phyloP scores from a whole-genome alignment of 2,888 invertebrate genomes.

The Pristionchus mayeri region DNA sequence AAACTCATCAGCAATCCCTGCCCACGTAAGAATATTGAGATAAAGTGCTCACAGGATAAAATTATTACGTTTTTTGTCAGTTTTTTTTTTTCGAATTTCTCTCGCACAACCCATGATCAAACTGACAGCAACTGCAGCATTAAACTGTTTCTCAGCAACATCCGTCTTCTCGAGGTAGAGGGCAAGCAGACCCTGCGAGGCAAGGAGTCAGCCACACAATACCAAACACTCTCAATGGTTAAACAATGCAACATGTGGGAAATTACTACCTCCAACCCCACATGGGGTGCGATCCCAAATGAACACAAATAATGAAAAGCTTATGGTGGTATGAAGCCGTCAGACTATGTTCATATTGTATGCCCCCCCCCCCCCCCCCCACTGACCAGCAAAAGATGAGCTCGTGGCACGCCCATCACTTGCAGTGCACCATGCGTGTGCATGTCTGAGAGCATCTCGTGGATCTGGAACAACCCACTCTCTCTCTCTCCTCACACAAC shows the following conservation, averaged over 20 bases:
- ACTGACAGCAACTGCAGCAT: slow-evolving; percentile 29
- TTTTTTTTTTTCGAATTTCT: background rate
- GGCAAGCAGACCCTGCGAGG: slow-evolving; percentile 4
- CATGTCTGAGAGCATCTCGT: slow-evolving; percentile 27
- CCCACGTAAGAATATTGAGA: background rate
- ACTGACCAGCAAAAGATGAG: slow-evolving; percentile 30
- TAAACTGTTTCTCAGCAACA: slow-evolving; percentile 35
- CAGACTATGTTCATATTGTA: background rate
- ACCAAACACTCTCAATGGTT: background rate
- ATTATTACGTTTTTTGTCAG: background rate
- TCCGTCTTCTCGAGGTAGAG: slow-evolving; percentile 42
- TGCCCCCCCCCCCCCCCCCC: background rate
- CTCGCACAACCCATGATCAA: background rate
- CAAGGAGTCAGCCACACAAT: background rate
- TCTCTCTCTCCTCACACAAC: background rate
- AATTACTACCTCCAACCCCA: background rate
- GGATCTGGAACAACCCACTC: background rate
- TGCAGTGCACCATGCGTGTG: background rate
- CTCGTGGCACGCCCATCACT: slow-evolving; percentile 15
- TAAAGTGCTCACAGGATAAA: background rate
- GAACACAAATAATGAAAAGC: background rate
- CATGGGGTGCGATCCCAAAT: background rate
- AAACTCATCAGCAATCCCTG: no score
- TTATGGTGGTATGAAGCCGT: background rate
- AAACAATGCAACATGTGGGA: background rate